Conservation (phyloP, 2,888 invertebrate species). For the Synergus japonicus region DNA sequence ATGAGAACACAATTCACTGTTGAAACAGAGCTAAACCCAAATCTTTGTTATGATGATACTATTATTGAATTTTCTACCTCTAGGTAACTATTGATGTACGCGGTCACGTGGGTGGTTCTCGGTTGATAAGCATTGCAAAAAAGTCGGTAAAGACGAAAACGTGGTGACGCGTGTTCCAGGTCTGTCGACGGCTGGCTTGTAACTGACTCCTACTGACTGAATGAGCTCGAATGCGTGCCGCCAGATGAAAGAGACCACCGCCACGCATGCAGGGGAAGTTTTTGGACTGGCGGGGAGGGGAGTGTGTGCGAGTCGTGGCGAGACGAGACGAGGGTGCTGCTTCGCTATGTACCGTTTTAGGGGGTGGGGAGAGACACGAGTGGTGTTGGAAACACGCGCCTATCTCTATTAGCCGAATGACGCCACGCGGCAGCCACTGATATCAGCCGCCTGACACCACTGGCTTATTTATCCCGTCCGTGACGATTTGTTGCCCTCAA, state of each 20-base stretch:
- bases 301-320: slow-evolving; percentile 73
- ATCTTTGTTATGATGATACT: neutral
- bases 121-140: slow-evolving; percentile 18
- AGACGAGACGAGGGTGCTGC: slow-evolving; percentile 56
- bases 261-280: slow-evolving; percentile 77
- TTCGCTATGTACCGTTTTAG: slow-evolving; percentile 54
- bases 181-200: slow-evolving; percentile 75
- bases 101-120: slow-evolving; percentile 28
- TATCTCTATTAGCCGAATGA: slow-evolving; percentile 76
- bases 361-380: slow-evolving; percentile 57
- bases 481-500: slow-evolving; percentile 66
- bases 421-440: slow-evolving; percentile 63
- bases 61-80: neutral
- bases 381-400: slow-evolving; percentile 71
- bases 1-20: neutral
- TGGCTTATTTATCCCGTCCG: slow-evolving; percentile 67
- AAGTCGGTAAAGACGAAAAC: slow-evolving; percentile 17
- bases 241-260: slow-evolving; percentile 73
- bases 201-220: slow-evolving; percentile 75
- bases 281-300: slow-evolving; percentile 68
- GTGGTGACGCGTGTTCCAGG: slow-evolving; percentile 58
- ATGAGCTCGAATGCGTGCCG: slow-evolving; percentile 73
- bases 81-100: neutral
- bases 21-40: neutral
- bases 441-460: slow-evolving; percentile 59